Evolutionary conservation across 2,888 invertebrate species (phyloP), one percentile per base, ranked within the genome.

Genomic region (Amblyjoppa proteus): DNA sequence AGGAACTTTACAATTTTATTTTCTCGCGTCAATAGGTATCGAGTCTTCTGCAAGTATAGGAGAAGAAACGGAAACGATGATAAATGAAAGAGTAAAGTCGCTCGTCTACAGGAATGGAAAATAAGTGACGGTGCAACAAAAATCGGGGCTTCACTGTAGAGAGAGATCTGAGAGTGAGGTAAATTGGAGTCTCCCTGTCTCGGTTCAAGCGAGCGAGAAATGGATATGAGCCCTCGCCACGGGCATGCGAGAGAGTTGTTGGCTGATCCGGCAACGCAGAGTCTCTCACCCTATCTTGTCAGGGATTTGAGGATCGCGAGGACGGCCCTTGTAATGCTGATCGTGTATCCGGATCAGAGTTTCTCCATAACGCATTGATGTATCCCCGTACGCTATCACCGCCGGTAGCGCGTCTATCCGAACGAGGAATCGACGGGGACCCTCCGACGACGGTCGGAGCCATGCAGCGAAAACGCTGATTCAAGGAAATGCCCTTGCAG

Each of bases 341-440:
- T 76, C 71, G 58, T 75, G 82, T 81, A 73, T 87, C 74, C 69
- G 80, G 68, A 77, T 81, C 70, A 73, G 71, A 79, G 41, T 34
- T 79, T 66, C 20, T 78, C 78, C 83, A 81, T 85, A 75, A 82
- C 80, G 80, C 77, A 77, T 70, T 16, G 31, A 64, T 53, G 80
- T 83, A 77, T 56, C 25, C 49, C 34, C 34, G 53, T 28, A n/a
- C 64, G 13, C 28, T 61, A 66, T 80, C 73, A 13, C 34, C 64
- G 13, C n/a, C 53, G 28, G 45, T 88, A 3, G 20, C 61, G 49
- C 49, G 88, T 88, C 89, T 89, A 90, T 91, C 91, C 81, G 88
- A 90, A 91, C 89, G 91, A 90, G 89, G 88, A 89, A 91, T 91
- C 90, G 89, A 86, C 76, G 73, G 68, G 89, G 91, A 91, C 90